A percentile compares a stretch with the other conserved stretches of the same genome.
Evolutionary conservation across 2,797 vertebrate species (phyloP).

Genomic region (Poecilia wingei): DNA sequence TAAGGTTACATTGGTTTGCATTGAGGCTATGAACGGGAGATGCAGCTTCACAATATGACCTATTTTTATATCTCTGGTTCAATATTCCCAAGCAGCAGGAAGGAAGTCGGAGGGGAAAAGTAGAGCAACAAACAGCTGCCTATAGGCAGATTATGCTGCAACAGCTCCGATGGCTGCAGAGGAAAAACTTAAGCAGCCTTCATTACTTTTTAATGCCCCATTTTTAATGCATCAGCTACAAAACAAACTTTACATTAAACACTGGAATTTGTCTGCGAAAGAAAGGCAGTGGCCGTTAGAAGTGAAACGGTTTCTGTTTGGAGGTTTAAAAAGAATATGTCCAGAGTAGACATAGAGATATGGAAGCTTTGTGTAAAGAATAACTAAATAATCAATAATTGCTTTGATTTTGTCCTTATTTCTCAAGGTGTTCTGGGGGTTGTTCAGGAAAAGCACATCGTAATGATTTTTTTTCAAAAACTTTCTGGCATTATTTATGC

Average conservation of each 20-base stretch:
- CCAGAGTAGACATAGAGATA: neutral
- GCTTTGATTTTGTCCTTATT: neutral
- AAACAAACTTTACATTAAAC: conserved; percentile 1
- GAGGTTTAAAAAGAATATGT: neutral
- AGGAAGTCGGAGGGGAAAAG: neutral
- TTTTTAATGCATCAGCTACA: neutral
- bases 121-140: neutral
- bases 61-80: neutral
- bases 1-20: neutral
- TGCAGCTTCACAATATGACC: neutral
- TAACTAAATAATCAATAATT: no score
- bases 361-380: neutral
- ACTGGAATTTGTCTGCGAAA: neutral
- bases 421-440: neutral
- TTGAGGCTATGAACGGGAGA: neutral
- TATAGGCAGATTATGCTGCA: neutral
- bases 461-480: no score
- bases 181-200: neutral
- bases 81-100: neutral
- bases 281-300: neutral
- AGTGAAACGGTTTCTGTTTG: neutral
- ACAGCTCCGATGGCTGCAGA: neutral
- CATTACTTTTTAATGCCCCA: neutral
- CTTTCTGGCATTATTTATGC: neutral
- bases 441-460: neutral